phyloP scores from a whole-genome alignment of 2,888 invertebrate species.

The Apamea epomidion region DNA sequence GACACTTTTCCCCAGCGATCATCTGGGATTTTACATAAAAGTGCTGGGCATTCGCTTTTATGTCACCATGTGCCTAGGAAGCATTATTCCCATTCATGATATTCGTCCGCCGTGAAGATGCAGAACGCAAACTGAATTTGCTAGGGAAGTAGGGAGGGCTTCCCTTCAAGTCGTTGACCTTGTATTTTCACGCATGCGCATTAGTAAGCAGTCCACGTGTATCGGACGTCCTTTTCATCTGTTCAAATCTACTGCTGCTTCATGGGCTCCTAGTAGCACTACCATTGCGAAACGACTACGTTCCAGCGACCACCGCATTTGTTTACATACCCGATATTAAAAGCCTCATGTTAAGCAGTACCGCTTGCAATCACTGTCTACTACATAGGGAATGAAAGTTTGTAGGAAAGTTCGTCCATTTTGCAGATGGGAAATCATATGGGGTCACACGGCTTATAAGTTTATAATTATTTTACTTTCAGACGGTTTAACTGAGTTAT shows the following conservation, averaged over 20 bases:
- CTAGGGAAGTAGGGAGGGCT: neutral
- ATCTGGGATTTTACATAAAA: neutral
- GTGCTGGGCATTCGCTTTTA: neutral
- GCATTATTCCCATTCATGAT: neutral
- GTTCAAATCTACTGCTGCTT: neutral
- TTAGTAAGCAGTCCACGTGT: slow-evolving; percentile 4
- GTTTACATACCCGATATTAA: too few relatives aligned
- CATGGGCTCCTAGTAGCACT: slow-evolving; percentile 6
- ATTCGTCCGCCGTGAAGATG: too few relatives aligned
- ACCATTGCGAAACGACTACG: neutral
- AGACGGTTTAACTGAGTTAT: neutral
- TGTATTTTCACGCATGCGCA: slow-evolving; percentile 17
- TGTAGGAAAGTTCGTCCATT: neutral
- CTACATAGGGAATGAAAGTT: neutral
- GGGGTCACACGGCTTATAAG: neutral
- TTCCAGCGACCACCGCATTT: neutral
- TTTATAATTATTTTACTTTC: neutral
- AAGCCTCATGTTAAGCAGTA: neutral
- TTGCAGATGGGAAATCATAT: neutral
- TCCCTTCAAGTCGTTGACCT: neutral
- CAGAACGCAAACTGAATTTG: neutral
- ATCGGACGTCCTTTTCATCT: neutral
- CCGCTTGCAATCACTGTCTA: neutral
- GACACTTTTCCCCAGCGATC: neutral
- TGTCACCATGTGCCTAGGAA: neutral